Conservation (phyloP, 2,888 invertebrate species). For the Germaria angustata region DNA sequence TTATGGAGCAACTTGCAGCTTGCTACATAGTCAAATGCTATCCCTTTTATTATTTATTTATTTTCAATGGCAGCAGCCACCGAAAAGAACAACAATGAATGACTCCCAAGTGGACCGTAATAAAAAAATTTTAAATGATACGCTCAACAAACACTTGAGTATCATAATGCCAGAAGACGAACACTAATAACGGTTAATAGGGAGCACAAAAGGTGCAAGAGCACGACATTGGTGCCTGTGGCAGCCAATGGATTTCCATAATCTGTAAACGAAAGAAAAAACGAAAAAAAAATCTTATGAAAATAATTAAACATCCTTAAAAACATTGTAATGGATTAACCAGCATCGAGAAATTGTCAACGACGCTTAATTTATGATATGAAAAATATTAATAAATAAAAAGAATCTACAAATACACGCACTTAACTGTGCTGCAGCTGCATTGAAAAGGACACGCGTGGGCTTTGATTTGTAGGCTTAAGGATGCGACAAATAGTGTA, state of each 20-base stretch:
- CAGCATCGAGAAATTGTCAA: constrained; percentile 46
- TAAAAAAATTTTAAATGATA: constrained; percentile 69
- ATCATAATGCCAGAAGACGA: background rate
- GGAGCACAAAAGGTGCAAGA: constrained; percentile 75
- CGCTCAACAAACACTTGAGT: constrained; percentile 62
- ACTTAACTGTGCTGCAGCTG: constrained; percentile 48
- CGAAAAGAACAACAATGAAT: constrained; percentile 43
- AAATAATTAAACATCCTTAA: constrained; percentile 54
- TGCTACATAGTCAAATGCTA: constrained; percentile 51
- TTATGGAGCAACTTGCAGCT: constrained; percentile 68
- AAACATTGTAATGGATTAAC: constrained; percentile 47
- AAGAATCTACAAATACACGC: constrained; percentile 3
- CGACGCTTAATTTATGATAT: constrained; percentile 53
- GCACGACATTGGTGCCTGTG: constrained; percentile 50
- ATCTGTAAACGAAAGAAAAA: background rate
- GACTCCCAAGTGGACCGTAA: constrained; percentile 77
- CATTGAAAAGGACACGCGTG: constrained; percentile 56
- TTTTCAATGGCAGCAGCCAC: constrained; percentile 50
- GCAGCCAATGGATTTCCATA: constrained; percentile 31
- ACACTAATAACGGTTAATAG: constrained; percentile 60
- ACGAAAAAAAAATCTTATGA: constrained; percentile 28
- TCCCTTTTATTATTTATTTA: constrained; percentile 17
- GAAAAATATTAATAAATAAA: constrained; percentile 41
- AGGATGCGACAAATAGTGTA: constrained; percentile 68
- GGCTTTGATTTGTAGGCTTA: constrained; percentile 68